Base-by-base conservation (phyloP, 1,140 invertebrate species). In the Achroia grisella region DNA sequence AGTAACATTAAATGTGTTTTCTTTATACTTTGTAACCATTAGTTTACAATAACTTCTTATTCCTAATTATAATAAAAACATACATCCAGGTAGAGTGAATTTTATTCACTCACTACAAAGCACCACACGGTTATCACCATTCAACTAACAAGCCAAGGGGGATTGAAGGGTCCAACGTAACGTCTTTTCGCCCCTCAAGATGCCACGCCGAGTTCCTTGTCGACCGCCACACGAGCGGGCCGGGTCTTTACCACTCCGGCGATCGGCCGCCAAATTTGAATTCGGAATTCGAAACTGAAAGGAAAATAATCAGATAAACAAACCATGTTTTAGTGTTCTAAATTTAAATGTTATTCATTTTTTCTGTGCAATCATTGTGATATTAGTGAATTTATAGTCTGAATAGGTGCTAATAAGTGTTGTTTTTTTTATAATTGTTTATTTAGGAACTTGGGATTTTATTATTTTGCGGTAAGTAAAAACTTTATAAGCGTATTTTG, bases 161-260 rank as follows among this genome's bases (percentile, higher is more conserved):
- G 70, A 72, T 62, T 66, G 64, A 74, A 76, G 78, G 75, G 71
- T 55, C 66, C 50, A 47, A 50, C 62, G 57, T 83, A 83, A 83
- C 79, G 79, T 83, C 76, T 83, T 82, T 83, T 78, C 56, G 55
- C 69, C 74, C 74, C 17, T 62, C 56, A 83, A 79, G 75, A 79
- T 71, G 71, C 42, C 35, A 44, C 33, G n/a, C 12, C 35, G 66
- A 83, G 79, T 83, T 83, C 67, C 75, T 83, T 79, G 56, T 50
- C 62, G 76, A 75, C 71, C 70, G 75, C 61, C 65, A 71, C 62
- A 57, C 64, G 73, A 54, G 69, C 68, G 75, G 71, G 73, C 58
- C 62, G 68, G 64, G 47, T 58, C 52, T 32, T 14, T 37, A 42
- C 31, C 50, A 48, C 45, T 47, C 51, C 37, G 37, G 36, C 29